Conservation (phyloP, 2,113 vertebrate species). For the Pangasianodon gigas region DNA sequence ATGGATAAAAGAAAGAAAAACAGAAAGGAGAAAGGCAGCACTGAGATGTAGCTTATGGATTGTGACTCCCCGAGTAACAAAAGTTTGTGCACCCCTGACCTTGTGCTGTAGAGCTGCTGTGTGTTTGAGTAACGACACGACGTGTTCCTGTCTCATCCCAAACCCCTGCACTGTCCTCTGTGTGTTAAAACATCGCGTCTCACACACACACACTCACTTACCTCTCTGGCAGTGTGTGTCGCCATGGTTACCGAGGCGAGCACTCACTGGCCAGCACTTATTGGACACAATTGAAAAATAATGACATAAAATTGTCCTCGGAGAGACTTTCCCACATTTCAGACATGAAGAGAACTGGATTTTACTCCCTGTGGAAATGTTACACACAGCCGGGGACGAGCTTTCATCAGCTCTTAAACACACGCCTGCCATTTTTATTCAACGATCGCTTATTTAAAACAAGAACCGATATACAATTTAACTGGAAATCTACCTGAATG, state of each 20-base stretch:
- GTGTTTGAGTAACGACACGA: not conserved
- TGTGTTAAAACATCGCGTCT: not conserved
- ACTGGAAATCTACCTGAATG: not conserved
- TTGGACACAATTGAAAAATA: conserved; percentile 35
- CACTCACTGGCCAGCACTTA: conserved; percentile 18
- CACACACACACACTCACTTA: not conserved
- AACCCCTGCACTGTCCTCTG: not conserved
- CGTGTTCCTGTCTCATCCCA: not conserved
- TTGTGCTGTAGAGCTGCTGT: not conserved
- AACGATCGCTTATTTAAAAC: not conserved
- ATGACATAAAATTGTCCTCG: conserved; percentile 21
- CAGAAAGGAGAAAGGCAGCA: not conserved
- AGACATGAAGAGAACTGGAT: conserved; percentile 22
- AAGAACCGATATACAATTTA: not conserved
- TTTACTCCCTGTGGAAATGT: conserved; percentile 24
- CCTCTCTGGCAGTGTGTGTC: not conserved
- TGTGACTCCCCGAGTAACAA: not conserved
- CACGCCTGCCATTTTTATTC: not conserved
- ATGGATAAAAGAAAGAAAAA: not conserved
- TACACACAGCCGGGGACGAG: not conserved
- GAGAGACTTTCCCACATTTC: conserved; percentile 32
- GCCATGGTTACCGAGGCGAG: conserved; percentile 4
- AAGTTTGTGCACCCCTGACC: not conserved
- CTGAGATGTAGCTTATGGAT: not conserved
- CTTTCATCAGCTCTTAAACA: conserved; percentile 3